Evolutionary conservation across 2,888 invertebrate species (phyloP).

Genomic region (Aphodius sticticus): DNA sequence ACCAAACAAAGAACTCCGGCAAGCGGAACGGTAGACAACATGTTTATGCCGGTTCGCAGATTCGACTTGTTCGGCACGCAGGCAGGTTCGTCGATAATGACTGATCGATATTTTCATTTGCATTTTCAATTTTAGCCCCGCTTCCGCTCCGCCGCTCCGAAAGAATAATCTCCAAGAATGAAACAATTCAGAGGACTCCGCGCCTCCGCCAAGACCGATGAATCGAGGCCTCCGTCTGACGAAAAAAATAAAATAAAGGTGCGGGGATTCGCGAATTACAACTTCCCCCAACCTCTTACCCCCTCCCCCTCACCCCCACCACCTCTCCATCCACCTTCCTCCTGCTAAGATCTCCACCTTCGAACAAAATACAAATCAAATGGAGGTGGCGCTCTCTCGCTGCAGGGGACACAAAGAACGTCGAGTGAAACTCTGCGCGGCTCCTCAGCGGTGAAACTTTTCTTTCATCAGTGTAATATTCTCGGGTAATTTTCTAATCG

Average conservation of each 20-base stretch:
- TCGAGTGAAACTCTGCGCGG: constrained; percentile 51
- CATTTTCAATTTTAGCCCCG: constrained; percentile 44
- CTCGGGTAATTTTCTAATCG: no score
- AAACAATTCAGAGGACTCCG: constrained; percentile 47
- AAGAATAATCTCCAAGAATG: constrained; percentile 49
- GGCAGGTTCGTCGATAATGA: constrained; percentile 34
- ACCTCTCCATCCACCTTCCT: not conserved
- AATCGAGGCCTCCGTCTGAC: constrained; percentile 36
- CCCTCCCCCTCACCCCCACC: not conserved
- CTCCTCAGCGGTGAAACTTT: constrained; percentile 54
- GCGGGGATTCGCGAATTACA: constrained; percentile 48
- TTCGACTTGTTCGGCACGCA: not conserved
- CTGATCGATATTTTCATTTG: constrained; percentile 42
- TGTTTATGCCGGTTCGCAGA: not conserved
- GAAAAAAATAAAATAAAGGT: constrained; percentile 52
- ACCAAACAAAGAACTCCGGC: no score
- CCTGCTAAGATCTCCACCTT: constrained; percentile 29
- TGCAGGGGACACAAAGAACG: constrained; percentile 58
- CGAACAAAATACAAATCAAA: constrained; percentile 56
- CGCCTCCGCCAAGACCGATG: constrained; percentile 30
- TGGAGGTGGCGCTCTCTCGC: constrained; percentile 52
- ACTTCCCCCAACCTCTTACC: constrained; percentile 39
- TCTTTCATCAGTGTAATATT: no score
- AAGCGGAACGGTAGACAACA: not conserved
- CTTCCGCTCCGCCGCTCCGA: constrained; percentile 46